Evolutionary conservation across 2,888 invertebrate species (phyloP), one percentile per base, ranked within the genome.

Genomic region (Nomada fucata): DNA sequence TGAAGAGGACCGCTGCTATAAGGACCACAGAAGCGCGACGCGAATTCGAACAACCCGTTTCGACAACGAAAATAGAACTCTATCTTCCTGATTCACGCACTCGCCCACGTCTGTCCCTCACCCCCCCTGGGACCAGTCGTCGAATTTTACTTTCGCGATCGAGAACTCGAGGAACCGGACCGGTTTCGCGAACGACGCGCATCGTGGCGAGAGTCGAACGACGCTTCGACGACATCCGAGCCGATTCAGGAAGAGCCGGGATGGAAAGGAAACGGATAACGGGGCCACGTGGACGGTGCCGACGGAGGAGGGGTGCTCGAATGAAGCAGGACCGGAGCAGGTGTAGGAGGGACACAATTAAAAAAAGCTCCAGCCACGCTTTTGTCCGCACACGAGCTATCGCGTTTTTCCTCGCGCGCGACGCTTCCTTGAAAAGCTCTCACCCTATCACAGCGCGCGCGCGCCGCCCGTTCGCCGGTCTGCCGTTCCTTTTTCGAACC

Each of bases 321-420:
- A 82, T 59, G 57, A n/a, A 29, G 52, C 29, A n/a, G 60, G 47
- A 59, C 47, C 52, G n/a, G 74, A 74, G 74, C 76, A 84, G 82
- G 74, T 87, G 79, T 79, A 76, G 84, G 78, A 75, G 83, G 74
- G 81, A 84, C 85, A 86, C 87, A 88, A 90, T 90, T 90, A 90
- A 90, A 90, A 83, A 90, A 89, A 87, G 85, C 88, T 85, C 77
- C 84, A 85, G 85, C 84, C 76, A 73, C 65, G 82, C 89, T 89
- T 90, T 89, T 90, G 88, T 90, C 69, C 73, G 50, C 73, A 64
- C 82, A 75, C 78, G 74, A 75, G 76, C 72, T 72, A 52, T 47
- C 85, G 84, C 85, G 68, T 78, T 82, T 84, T 84, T 76, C 75
- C 79, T 74, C 78, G 47, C 63, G 68, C 73, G 53, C 64, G 69